Evolutionary conservation across 2,113 vertebrate species (phyloP), one percentile per base, ranked within the genome.

Genomic region (Campylorhamphus procurvoides): DNA sequence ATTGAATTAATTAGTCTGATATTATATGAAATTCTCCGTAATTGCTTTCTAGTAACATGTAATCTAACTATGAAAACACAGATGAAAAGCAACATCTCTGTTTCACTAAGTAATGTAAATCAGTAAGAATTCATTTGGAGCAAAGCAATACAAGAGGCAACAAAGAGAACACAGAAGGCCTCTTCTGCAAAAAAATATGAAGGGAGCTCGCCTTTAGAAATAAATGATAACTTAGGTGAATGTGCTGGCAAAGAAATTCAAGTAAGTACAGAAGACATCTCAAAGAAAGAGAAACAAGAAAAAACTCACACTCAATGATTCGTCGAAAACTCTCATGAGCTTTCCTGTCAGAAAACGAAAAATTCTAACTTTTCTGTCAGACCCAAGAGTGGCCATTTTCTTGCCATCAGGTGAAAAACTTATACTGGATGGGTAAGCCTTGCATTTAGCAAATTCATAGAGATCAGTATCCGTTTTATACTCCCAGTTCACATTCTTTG

Each of bases 381-480:
- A 97, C 10, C 99, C 99, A 52, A 99, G 99, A 63, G 99, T 99
- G 74, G 99, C 99, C 99, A 99, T 99, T 97, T 99, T 99, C 96
- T 98, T 99, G 59, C 99, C 99, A 40, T 99, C 99, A 2, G 98
- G 93, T 28, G 99, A 99, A 95, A 99, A 99, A 66, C 98, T 98
- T 67, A 99, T 98, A 84, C 99, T 99, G 94, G 98, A 99, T 77
- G 99, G 99, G 76, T 98, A 99, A 7, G 99, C 99, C 95, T 99
- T 99, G 95, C 99, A 98, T 93, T 99, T 99, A 55, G 99, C 99
- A 97, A 99, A 99, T 95, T 99, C 99, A 79, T 99, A 99, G 49
- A 99, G 98, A 96, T 99, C 99, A 3, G 99, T 99, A 96, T 99
- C 99, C 1, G 99, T 99, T 98, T 99, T 99, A 96, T 98, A 99